phyloP scores from a whole-genome alignment of 2,113 vertebrate genomes.

The Ifrita kowaldi region DNA sequence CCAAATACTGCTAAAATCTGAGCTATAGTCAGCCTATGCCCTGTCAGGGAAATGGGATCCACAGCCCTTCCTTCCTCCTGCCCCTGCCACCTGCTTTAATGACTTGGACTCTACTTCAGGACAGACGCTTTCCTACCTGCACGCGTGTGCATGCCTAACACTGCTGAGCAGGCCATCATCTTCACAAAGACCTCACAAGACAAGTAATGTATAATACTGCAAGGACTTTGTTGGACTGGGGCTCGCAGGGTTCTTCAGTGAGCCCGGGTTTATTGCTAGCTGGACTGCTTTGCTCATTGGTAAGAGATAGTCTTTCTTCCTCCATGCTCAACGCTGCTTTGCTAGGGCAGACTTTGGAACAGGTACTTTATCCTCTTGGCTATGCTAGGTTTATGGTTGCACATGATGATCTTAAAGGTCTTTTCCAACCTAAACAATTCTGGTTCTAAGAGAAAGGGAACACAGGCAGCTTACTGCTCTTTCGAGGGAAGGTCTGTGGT shows the following conservation, averaged over 20 bases:
- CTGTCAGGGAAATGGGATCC: neutral
- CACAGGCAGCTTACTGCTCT: neutral
- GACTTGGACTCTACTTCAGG: neutral
- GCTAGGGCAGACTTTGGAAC: neutral
- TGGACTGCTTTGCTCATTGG: neutral
- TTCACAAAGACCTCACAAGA: neutral
- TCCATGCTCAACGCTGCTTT: fast-evolving
- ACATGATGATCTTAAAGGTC: neutral
- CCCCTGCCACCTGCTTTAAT: neutral
- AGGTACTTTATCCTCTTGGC: neutral
- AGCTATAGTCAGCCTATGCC: neutral
- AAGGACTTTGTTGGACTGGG: neutral
- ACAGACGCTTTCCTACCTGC: neutral
- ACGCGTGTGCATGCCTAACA: neutral
- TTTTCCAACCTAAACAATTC: neutral
- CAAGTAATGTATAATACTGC: neutral
- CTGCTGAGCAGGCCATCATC: neutral
- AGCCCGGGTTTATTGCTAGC: neutral
- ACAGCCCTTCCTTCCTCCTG: neutral
- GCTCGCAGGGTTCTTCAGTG: neutral
- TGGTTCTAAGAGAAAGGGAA: neutral
- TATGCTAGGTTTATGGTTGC: neutral
- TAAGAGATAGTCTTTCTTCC: neutral
- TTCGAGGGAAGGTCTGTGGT: neutral
- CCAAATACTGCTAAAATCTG: neutral